phyloP scores from a whole-genome alignment of 2,113 vertebrate species.

The Damaliscus lunatus region DNA sequence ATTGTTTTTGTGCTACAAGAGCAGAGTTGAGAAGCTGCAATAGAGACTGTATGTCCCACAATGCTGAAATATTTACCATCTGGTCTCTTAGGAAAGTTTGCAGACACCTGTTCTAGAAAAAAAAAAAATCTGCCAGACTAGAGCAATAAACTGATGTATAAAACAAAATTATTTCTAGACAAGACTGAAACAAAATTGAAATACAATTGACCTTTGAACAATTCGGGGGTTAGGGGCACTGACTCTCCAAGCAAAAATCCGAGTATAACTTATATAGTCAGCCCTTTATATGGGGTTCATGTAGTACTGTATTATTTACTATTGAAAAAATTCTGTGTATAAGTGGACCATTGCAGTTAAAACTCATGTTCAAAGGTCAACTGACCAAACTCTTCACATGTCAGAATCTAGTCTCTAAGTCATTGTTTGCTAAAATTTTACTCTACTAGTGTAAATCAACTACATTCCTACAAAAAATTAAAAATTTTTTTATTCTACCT shows the following conservation, averaged over 20 bases:
- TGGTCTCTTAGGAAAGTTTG: not conserved
- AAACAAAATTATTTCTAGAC: slow-evolving; percentile 19
- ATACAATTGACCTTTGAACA: not conserved
- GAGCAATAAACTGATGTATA: not conserved
- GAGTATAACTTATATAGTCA: not conserved
- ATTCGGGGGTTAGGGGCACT: not conserved
- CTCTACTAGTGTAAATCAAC: not conserved
- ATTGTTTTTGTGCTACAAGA: not conserved
- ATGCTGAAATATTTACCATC: not conserved
- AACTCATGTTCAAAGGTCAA: not conserved
- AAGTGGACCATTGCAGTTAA: not conserved
- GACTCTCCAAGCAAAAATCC: not conserved
- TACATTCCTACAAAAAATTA: not conserved
- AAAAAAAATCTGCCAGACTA: not conserved
- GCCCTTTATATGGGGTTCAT: not conserved
- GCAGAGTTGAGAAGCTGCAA: not conserved
- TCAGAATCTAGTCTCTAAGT: not conserved
- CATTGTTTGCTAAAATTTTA: not conserved
- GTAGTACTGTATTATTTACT: not conserved
- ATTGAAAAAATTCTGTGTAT: not conserved
- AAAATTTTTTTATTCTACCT: not conserved
- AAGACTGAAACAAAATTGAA: not conserved
- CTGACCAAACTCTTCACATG: not conserved
- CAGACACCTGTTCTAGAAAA: not conserved
- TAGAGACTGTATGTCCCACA: not conserved